These are phyloP conservation scores for Ladona fulva DNA, from an alignment of 1,140 invertebrate species.

Conservation along the genomic window DNA sequence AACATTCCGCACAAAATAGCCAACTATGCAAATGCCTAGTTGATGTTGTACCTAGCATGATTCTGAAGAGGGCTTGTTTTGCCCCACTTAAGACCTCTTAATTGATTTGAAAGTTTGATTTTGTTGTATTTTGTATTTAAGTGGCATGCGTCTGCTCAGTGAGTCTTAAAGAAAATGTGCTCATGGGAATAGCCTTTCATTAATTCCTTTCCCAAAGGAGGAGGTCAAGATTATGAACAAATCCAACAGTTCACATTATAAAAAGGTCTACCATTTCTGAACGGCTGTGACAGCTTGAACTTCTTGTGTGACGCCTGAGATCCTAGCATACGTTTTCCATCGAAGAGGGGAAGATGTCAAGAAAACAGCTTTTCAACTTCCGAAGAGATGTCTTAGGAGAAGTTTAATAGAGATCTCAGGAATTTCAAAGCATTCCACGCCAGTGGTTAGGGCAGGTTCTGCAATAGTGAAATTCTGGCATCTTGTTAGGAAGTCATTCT, in stretches of 20 bases:
- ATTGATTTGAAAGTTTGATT: not conserved
- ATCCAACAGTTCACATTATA: not conserved
- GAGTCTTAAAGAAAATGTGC: not conserved
- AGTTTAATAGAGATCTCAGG: not conserved
- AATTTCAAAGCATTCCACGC: not conserved
- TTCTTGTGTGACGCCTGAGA: not conserved
- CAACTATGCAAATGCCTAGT: no score
- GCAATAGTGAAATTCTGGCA: not conserved
- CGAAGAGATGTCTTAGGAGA: not conserved
- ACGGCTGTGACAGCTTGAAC: not conserved
- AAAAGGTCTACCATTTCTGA: not conserved
- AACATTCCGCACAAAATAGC: not conserved
- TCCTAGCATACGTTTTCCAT: not conserved
- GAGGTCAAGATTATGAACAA: not conserved
- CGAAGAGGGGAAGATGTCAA: no score
- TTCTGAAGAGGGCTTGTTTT: no score
- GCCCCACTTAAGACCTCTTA: no score
- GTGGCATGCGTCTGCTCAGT: not conserved
- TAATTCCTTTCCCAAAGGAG: not conserved
- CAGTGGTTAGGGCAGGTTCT: not conserved
- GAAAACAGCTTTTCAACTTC: no score
- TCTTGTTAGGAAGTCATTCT: not conserved
- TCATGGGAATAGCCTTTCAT: not conserved
- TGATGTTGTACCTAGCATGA: no score
- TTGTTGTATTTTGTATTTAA: not conserved